Evolutionary conservation across 23 tunicate species (phyloP).

Genomic region (Diplosoma virens): DNA sequence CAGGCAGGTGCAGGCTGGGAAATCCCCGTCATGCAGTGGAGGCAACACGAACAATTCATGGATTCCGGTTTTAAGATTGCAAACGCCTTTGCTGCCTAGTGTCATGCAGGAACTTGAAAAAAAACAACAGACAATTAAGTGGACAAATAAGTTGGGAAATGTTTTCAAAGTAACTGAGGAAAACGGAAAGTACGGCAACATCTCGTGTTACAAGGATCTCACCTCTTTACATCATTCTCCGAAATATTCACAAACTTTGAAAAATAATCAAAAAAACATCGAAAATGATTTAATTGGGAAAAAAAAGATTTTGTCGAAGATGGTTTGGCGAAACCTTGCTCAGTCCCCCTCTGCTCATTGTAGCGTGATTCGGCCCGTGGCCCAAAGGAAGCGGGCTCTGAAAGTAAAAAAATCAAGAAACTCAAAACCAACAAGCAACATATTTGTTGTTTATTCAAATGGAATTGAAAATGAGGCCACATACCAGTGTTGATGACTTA

Average conservation of each 20-base stretch:
- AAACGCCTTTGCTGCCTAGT: conserved; percentile 21
- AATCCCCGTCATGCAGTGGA: too few species aligned
- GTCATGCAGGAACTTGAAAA: conserved; percentile 5
- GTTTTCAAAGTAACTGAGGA: conserved; percentile 48
- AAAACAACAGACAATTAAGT: conserved; percentile 31
- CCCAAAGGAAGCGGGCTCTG: background rate
- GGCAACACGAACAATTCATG: too few species aligned
- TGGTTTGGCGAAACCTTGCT: conserved; percentile 15
- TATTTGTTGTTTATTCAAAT: conserved; percentile 34
- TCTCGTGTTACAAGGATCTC: conserved; percentile 39
- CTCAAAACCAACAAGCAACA: background rate
- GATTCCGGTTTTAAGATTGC: background rate
- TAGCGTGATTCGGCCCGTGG: background rate
- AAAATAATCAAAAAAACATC: background rate
- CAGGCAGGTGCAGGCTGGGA: too few species aligned
- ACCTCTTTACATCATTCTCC: background rate
- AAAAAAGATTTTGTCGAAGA: background rate
- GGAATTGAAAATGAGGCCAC: conserved; percentile 23
- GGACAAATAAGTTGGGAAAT: conserved; percentile 52
- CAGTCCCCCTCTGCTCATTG: background rate
- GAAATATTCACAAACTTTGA: background rate
- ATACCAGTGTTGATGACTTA: conserved; percentile 35
- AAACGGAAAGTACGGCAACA: conserved; percentile 39
- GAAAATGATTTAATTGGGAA: background rate
- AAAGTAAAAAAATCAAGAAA: background rate